These are phyloP conservation scores for Macrosiphum euphorbiae DNA, from an alignment of 2,888 invertebrate genomes.

Conservation along the genomic window DNA sequence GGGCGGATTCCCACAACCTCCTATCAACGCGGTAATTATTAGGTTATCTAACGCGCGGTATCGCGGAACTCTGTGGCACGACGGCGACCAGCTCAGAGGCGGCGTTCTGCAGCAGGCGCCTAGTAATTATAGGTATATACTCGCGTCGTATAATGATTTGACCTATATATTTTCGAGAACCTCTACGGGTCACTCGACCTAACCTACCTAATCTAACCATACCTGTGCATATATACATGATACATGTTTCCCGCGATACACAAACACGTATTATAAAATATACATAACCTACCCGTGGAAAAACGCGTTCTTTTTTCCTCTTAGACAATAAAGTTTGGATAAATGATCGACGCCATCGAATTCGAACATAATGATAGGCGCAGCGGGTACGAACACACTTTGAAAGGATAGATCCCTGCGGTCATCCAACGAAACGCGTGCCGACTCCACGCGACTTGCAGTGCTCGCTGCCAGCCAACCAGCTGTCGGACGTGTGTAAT, in stretches of 20 bases:
- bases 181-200: not conserved
- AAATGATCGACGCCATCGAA: not conserved
- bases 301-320: not conserved
- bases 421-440: not conserved
- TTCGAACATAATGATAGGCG: not conserved
- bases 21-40: slow-evolving; percentile 52
- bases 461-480: not conserved
- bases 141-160: slow-evolving; percentile 39
- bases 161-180: slow-evolving; percentile 23
- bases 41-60: slow-evolving; percentile 47
- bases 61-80: slow-evolving; percentile 48
- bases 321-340: not conserved
- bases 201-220: not conserved
- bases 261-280: not conserved
- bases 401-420: not conserved
- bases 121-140: slow-evolving; percentile 37
- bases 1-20: slow-evolving; percentile 49
- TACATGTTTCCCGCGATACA: not conserved
- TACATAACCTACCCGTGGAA: not conserved
- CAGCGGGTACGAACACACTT: not conserved
- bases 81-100: slow-evolving; percentile 14
- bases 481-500: not conserved
- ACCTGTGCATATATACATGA: not conserved
- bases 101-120: slow-evolving; percentile 34
- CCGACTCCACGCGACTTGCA: not conserved